These are phyloP conservation scores for Somateria mollissima DNA, from an alignment of 2,797 vertebrate genomes.

Conservation along the genomic window DNA sequence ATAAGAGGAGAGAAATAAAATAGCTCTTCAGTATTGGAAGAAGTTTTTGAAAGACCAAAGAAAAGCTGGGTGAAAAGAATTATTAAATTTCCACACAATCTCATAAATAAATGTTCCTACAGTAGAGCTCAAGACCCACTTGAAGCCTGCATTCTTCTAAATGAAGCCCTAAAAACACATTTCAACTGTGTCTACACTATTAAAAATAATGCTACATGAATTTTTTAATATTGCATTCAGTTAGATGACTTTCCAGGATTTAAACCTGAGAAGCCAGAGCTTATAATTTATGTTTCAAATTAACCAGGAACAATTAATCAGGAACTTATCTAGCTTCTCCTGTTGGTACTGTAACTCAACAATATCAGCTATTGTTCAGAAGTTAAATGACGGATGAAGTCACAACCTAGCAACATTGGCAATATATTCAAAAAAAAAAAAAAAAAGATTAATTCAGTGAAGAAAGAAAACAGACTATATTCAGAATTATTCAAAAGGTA, in stretches of 20 bases:
- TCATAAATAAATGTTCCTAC: not conserved
- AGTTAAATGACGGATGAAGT: not conserved
- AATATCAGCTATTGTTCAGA: not conserved
- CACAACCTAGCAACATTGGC: not conserved
- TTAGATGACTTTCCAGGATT: not conserved
- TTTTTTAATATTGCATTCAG: not conserved
- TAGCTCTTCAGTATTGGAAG: not conserved
- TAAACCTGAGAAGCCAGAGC: not conserved
- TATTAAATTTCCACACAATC: not conserved
- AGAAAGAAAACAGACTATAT: not conserved
- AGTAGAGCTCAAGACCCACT: constrained; percentile 7
- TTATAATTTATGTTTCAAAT: not conserved
- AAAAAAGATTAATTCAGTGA: not conserved
- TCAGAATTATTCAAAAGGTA: not conserved
- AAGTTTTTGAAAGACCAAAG: not conserved
- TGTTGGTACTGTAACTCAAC: not conserved
- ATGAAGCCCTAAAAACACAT: not conserved
- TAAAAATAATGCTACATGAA: not conserved
- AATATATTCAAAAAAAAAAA: not conserved
- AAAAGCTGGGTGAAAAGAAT: not conserved
- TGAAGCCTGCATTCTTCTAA: not conserved
- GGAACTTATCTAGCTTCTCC: not conserved
- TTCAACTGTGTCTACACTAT: not conserved
- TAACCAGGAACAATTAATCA: not conserved
- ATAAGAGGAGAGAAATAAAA: not conserved